Percentiles rank a stretch among this genome's conserved stretches.
These are phyloP conservation scores for Hybognathus amarus DNA, from an alignment of 2,797 vertebrate genomes.

Conservation along the genomic window DNA sequence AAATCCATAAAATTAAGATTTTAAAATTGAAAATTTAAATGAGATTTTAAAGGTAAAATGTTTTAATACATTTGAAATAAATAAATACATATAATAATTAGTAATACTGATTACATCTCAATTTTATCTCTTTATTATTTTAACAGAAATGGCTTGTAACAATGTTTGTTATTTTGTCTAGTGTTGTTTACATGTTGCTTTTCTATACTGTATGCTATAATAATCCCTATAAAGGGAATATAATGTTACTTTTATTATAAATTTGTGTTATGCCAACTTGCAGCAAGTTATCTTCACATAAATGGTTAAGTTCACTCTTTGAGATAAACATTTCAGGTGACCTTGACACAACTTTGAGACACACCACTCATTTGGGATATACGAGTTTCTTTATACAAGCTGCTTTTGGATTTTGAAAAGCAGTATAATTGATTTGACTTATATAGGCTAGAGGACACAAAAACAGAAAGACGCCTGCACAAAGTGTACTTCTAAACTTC, in stretches of 20 bases:
- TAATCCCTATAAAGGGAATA: background rate
- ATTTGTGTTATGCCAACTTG: background rate
- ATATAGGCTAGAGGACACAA: background rate
- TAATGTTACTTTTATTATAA: background rate
- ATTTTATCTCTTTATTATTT: background rate
- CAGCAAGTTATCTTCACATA: background rate
- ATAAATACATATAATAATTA: background rate
- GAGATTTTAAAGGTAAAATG: too few species aligned
- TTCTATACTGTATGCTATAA: too few species aligned
- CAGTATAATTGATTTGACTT: background rate
- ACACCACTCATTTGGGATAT: background rate
- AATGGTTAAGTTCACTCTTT: background rate
- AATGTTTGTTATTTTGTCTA: too few species aligned
- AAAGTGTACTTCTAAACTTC: background rate
- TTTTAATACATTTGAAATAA: too few species aligned
- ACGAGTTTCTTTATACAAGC: background rate
- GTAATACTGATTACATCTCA: background rate
- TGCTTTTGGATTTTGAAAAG: background rate
- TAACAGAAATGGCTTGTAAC: background rate
- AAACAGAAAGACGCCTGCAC: background rate
- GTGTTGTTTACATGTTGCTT: background rate
- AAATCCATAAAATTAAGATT: too few species aligned
- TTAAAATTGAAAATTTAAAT: too few species aligned
- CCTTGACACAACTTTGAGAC: background rate
- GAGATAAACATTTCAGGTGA: background rate